phyloP scores from a whole-genome alignment of 2,888 invertebrate species.

The Girardia tigrina region DNA sequence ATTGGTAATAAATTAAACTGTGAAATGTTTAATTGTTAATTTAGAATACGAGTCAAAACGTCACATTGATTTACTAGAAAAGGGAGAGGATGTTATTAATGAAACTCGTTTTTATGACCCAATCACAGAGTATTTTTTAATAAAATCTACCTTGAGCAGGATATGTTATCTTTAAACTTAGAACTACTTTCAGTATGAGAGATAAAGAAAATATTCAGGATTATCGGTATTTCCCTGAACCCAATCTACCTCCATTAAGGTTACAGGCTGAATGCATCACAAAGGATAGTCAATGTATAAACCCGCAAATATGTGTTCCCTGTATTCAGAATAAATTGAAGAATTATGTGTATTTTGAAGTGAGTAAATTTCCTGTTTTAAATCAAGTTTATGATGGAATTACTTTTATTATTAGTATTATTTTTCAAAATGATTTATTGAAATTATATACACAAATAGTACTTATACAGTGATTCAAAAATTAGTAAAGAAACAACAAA shows the following conservation, averaged over 20 bases:
- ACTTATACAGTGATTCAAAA: too few species aligned
- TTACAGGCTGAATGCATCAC: background rate
- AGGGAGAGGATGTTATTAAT: slow-evolving; percentile 63
- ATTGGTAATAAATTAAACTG: slow-evolving; percentile 44
- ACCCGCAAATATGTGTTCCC: background rate
- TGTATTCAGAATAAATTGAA: slow-evolving; percentile 7
- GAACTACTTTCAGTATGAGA: slow-evolving; percentile 71
- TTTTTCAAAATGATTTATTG: too few species aligned
- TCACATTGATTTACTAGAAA: slow-evolving; percentile 61
- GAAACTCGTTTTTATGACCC: slow-evolving; percentile 78
- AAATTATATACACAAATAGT: too few species aligned
- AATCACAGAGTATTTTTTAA: slow-evolving; percentile 54
- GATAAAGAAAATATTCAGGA: slow-evolving; percentile 85
- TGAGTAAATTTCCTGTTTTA: too few species aligned
- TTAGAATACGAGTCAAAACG: slow-evolving; percentile 68
- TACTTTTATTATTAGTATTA: too few species aligned
- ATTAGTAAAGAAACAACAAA: too few species aligned
- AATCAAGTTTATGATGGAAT: too few species aligned
- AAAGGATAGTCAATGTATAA: background rate
- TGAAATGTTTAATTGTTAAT: too few species aligned
- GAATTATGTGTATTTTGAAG: background rate
- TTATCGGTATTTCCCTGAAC: slow-evolving; percentile 92
- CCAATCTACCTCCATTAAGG: slow-evolving; percentile 74
- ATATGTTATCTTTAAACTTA: slow-evolving; percentile 37
- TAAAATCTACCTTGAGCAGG: too few species aligned